Evolutionary conservation across 2,113 vertebrate genomes (phyloP).

Genomic region (Nothocercus julius): DNA sequence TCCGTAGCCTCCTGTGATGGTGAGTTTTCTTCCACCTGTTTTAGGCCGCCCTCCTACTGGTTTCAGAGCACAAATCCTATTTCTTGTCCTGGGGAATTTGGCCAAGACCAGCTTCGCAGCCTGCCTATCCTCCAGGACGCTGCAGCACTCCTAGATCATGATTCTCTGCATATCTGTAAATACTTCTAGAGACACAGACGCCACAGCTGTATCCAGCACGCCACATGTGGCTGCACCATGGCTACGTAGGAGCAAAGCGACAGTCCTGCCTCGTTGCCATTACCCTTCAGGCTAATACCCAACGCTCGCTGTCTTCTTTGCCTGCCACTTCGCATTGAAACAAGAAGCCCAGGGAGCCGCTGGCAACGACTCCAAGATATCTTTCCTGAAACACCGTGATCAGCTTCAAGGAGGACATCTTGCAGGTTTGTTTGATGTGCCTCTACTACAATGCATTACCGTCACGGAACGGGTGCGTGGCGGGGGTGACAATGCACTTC

Average conservation of each 20-base stretch:
- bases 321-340: background rate
- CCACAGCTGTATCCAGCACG: background rate
- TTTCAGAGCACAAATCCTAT: fast-evolving
- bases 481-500: too few relatives aligned
- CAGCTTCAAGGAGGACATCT: background rate
- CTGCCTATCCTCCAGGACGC: background rate
- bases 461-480: too few relatives aligned
- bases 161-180: fast-evolving
- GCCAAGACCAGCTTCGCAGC: background rate
- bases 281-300: background rate
- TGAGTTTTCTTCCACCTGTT: background rate
- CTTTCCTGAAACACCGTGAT: background rate
- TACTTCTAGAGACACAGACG: background rate
- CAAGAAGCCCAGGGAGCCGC: fast-evolving
- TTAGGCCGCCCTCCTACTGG: background rate
- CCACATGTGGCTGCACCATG: fast-evolving
- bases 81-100: background rate
- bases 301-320: background rate
- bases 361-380: background rate
- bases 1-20: background rate
- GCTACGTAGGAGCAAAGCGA: too few relatives aligned
- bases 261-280: background rate
- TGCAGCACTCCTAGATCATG: background rate
- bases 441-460: too few relatives aligned
- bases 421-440: fast-evolving